phyloP scores from a whole-genome alignment of 2,888 invertebrate species.

The Pyrrhopygopsis socrates region DNA sequence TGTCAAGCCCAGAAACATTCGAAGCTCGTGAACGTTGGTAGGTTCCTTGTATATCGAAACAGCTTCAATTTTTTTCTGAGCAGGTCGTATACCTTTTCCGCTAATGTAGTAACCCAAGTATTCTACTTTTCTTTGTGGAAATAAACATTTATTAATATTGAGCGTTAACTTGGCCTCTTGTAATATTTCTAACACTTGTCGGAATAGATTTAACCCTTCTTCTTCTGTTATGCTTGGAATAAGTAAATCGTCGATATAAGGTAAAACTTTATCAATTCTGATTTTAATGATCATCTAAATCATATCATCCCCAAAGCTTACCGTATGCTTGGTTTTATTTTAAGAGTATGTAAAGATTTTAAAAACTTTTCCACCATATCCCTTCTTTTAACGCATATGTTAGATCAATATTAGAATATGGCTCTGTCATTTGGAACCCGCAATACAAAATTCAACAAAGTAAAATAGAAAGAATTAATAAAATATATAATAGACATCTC shows the following conservation, averaged over 20 bases:
- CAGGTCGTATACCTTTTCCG: neutral
- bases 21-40: neutral
- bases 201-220: neutral
- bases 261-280: neutral
- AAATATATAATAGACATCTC: too few species aligned
- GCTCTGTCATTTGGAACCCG: too few species aligned
- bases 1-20: neutral
- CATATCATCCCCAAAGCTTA: too few species aligned
- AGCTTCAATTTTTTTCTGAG: neutral
- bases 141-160: neutral
- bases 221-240: neutral
- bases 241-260: conserved; percentile 21
- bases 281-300: too few species aligned
- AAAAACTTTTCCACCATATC: too few species aligned
- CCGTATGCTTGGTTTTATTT: too few species aligned
- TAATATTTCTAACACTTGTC: neutral
- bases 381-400: too few species aligned
- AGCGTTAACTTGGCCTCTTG: neutral
- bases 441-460: too few species aligned
- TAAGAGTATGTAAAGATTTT: too few species aligned
- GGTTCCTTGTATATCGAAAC: neutral
- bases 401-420: too few species aligned
- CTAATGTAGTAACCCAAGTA: neutral
- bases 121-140: neutral
- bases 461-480: too few species aligned